phyloP scores from a whole-genome alignment of 2,113 vertebrate genomes.

The Pterocles orientalis region DNA sequence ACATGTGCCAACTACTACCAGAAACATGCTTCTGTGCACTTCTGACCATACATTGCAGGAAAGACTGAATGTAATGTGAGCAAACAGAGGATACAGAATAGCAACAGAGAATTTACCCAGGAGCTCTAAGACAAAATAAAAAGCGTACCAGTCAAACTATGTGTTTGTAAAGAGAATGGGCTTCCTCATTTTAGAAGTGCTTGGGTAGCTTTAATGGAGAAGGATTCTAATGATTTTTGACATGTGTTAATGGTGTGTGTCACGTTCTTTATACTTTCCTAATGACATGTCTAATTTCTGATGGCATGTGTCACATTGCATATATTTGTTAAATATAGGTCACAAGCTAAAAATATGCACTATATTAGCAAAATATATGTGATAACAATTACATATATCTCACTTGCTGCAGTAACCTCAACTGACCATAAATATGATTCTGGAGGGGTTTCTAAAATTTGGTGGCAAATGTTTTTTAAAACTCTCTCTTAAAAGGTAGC shows the following conservation, averaged over 20 bases:
- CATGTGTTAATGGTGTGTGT: constrained; percentile 66
- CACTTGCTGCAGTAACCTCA: not conserved
- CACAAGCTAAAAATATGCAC: constrained; percentile 5
- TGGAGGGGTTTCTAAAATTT: not conserved
- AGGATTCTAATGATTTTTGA: constrained; percentile 41
- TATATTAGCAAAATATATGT: not conserved
- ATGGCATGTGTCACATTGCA: constrained; percentile 38
- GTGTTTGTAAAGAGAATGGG: not conserved
- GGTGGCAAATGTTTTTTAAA: not conserved
- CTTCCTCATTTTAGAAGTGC: not conserved
- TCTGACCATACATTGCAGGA: not conserved
- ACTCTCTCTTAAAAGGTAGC: not conserved
- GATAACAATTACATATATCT: not conserved
- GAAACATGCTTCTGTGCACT: not conserved
- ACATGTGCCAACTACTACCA: not conserved
- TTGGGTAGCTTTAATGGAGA: constrained; percentile 19
- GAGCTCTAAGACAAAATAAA: not conserved
- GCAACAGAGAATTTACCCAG: not conserved
- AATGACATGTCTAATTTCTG: constrained; percentile 20
- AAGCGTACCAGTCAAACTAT: not conserved
- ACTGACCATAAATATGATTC: not conserved
- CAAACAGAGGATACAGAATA: not conserved
- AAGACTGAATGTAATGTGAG: not conserved
- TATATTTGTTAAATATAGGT: constrained; percentile 47
- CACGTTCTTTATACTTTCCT: constrained; percentile 18